Evolutionary conservation across 2,797 vertebrate species (phyloP).

Genomic region (Semaprochilodus insignis): DNA sequence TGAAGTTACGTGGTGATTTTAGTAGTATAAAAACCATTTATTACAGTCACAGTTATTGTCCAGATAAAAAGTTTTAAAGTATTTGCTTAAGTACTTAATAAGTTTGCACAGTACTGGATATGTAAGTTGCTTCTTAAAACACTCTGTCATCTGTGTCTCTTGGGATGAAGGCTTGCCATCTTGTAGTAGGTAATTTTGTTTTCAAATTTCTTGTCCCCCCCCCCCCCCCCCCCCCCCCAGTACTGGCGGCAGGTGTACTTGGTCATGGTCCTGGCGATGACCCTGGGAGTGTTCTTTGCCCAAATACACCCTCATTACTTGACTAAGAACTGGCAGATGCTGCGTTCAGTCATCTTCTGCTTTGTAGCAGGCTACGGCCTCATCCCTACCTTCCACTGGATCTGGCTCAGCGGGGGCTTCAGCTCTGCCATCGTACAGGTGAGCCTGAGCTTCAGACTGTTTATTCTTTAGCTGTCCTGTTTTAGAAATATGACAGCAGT

Average conservation of each 20-base stretch:
- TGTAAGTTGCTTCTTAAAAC: no score
- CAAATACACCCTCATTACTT: constrained; percentile 96
- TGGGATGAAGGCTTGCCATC: neutral
- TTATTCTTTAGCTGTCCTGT: neutral
- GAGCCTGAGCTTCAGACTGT: neutral
- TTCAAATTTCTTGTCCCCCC: constrained; percentile 1
- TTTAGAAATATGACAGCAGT: neutral
- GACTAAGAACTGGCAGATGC: constrained; percentile 91
- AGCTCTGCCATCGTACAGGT: constrained; percentile 91
- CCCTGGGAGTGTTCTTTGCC: constrained; percentile 93
- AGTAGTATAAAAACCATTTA: no score
- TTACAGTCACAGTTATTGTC: no score
- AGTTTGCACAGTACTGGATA: no score
- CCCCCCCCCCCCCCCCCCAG: constrained; percentile 67
- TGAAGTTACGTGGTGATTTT: no score
- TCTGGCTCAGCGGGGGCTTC: constrained; percentile 90
- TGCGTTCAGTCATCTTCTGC: constrained; percentile 91
- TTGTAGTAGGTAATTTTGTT: neutral
- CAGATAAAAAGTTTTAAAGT: no score
- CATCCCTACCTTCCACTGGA: constrained; percentile 92
- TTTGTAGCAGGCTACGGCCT: constrained; percentile 89
- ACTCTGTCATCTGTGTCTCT: no score
- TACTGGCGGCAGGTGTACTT: constrained; percentile 97
- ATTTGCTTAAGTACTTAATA: no score
- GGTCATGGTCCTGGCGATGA: constrained; percentile 93